phyloP scores from a whole-genome alignment of 2,113 vertebrate genomes.

The Damaliscus lunatus region DNA sequence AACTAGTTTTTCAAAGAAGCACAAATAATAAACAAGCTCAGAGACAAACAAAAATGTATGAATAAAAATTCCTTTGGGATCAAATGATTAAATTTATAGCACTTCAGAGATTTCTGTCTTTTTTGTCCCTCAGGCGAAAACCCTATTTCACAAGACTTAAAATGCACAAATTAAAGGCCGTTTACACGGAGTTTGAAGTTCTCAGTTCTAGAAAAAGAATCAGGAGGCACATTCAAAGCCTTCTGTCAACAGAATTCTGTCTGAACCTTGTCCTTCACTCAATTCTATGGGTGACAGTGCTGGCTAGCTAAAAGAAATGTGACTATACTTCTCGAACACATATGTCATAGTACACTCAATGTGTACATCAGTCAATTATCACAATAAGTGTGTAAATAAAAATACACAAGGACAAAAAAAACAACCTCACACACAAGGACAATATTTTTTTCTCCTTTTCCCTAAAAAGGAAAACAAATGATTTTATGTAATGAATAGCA shows the following conservation, averaged over 20 bases:
- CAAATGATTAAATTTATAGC: conserved; percentile 34
- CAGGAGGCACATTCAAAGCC: background rate
- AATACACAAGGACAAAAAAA: background rate
- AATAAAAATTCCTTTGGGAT: conserved; percentile 9
- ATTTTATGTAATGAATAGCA: background rate
- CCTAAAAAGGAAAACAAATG: background rate
- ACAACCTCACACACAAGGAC: background rate
- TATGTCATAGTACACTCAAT: background rate
- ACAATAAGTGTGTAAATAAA: background rate
- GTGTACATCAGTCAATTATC: background rate
- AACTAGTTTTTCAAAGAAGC: conserved; percentile 7
- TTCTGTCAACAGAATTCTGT: background rate
- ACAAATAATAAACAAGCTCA: conserved; percentile 17
- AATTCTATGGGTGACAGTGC: background rate
- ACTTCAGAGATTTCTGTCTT: background rate
- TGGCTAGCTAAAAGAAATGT: background rate
- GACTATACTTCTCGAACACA: background rate
- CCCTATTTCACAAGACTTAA: background rate
- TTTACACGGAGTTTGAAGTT: background rate
- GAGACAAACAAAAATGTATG: background rate
- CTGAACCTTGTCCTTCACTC: background rate
- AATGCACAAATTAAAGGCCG: background rate
- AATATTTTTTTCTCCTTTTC: background rate
- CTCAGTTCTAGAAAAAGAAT: background rate
- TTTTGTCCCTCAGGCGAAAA: background rate